A percentile compares a stretch with the other conserved stretches of the same genome.
Conservation (phyloP, 2,888 invertebrate genomes). For the Latrodectus elegans region DNA sequence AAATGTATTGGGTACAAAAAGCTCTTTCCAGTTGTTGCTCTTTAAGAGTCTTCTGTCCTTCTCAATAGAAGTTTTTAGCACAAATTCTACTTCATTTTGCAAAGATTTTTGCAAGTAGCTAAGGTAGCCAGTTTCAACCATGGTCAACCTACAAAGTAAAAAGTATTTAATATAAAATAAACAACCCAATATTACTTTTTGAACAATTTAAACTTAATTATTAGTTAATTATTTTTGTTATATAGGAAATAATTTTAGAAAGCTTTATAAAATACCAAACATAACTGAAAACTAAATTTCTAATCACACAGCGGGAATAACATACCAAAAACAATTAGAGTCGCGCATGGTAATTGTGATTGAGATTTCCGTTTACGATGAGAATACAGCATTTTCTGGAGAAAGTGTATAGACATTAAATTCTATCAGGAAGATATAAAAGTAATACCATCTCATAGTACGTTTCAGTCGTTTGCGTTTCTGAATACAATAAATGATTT, state of each 20-base stretch:
- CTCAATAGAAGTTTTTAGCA: conserved; percentile 16
- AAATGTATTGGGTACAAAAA: conserved; percentile 11
- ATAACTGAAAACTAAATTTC: no score
- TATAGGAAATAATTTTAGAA: neutral
- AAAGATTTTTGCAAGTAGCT: conserved; percentile 54
- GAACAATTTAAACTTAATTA: neutral
- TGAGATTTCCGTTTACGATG: no score
- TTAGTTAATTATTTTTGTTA: neutral
- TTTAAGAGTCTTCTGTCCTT: conserved; percentile 36
- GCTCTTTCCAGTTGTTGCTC: conserved; percentile 40
- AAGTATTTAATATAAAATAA: neutral
- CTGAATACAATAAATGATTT: no score
- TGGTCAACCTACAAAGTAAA: conserved; percentile 23
- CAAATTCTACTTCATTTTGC: conserved; percentile 43
- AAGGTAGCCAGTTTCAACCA: conserved; percentile 53
- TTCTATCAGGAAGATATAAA: no score
- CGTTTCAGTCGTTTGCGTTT: no score
- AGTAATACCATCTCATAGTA: no score
- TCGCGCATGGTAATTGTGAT: neutral
- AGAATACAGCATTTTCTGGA: no score
- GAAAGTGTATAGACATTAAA: no score
- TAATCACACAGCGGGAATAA: no score
- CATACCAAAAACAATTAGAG: neutral
- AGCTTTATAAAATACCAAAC: no score
- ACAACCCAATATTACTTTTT: neutral